These are phyloP conservation scores for Chelonus formosanus DNA, from an alignment of 2,888 invertebrate genomes.

Conservation along the genomic window DNA sequence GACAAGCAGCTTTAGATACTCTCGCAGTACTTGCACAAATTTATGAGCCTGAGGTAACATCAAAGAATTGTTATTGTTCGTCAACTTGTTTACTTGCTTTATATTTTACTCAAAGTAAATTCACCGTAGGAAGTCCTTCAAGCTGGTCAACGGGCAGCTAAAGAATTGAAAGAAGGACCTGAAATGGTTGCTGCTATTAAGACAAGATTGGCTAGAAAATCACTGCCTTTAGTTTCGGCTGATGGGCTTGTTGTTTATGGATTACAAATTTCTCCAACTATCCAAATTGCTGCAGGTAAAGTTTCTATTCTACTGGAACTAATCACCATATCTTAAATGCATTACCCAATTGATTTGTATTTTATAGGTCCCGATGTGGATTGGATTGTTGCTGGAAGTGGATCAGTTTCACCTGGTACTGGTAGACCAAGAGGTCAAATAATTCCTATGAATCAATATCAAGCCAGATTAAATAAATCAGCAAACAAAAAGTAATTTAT, in stretches of 20 bases:
- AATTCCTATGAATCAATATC: constrained; percentile 46
- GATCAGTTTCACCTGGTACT: constrained; percentile 70
- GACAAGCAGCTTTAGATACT: constrained; percentile 81
- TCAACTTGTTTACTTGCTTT: constrained; percentile 13
- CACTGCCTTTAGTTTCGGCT: constrained; percentile 75
- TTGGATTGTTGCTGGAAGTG: constrained; percentile 77
- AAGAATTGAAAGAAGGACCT: constrained; percentile 69
- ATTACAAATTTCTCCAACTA: constrained; percentile 69
- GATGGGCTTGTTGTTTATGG: constrained; percentile 82
- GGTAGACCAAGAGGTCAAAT: constrained; percentile 56
- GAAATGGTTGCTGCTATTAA: constrained; percentile 73
- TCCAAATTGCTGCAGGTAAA: constrained; percentile 55
- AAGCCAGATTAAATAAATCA: constrained; percentile 46
- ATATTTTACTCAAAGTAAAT: constrained; percentile 7
- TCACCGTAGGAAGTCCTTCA: constrained; percentile 67
- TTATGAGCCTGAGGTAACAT: constrained; percentile 56
- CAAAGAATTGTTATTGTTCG: constrained; percentile 16
- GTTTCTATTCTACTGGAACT: not conserved
- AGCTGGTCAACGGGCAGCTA: constrained; percentile 70
- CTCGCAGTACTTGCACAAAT: constrained; percentile 81
- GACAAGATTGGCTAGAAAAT: constrained; percentile 77
- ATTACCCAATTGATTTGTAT: not conserved
- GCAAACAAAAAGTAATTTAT: constrained; percentile 44
- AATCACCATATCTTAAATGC: not conserved
- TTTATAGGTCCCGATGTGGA: constrained; percentile 74